These are phyloP conservation scores for Atractosteus spatula DNA, from an alignment of 2,113 vertebrate genomes.

Conservation along the genomic window DNA sequence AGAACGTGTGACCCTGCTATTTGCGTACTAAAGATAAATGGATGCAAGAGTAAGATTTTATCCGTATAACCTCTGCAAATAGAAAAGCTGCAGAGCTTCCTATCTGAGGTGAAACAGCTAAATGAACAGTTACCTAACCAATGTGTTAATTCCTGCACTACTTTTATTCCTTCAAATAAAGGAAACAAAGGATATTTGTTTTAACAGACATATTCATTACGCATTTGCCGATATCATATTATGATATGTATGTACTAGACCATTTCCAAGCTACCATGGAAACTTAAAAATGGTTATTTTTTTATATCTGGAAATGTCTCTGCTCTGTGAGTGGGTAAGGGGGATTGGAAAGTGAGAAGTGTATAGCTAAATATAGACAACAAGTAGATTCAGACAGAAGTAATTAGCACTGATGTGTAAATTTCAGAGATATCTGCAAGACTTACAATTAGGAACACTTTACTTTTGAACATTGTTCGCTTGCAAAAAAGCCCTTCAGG, in stretches of 20 bases:
- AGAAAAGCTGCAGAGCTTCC: too few species aligned
- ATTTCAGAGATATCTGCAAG: constrained; percentile 29
- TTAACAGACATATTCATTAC: too few species aligned
- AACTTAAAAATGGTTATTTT: constrained; percentile 42
- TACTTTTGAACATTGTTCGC: neutral
- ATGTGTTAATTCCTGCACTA: too few species aligned
- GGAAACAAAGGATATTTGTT: neutral
- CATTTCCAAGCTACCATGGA: constrained; percentile 45
- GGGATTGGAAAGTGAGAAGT: constrained; percentile 43
- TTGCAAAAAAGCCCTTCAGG: neutral
- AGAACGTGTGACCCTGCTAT: too few species aligned
- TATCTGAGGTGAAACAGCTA: too few species aligned
- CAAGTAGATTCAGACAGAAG: constrained; percentile 36
- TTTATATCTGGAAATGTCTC: constrained; percentile 45
- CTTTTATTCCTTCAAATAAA: neutral
- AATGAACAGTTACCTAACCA: too few species aligned
- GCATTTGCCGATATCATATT: neutral
- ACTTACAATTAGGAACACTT: constrained; percentile 9
- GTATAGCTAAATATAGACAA: constrained; percentile 50
- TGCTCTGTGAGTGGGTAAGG: constrained; percentile 49
- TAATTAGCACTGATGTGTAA: constrained; percentile 42
- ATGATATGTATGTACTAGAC: neutral
- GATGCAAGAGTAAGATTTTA: too few species aligned
- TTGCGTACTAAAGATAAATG: too few species aligned
- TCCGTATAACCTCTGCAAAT: too few species aligned